A percentile compares a stretch with the other conserved stretches of the same genome.
phyloP scores from a whole-genome alignment of 2,888 invertebrate genomes.

The Leistus spinibarbis region DNA sequence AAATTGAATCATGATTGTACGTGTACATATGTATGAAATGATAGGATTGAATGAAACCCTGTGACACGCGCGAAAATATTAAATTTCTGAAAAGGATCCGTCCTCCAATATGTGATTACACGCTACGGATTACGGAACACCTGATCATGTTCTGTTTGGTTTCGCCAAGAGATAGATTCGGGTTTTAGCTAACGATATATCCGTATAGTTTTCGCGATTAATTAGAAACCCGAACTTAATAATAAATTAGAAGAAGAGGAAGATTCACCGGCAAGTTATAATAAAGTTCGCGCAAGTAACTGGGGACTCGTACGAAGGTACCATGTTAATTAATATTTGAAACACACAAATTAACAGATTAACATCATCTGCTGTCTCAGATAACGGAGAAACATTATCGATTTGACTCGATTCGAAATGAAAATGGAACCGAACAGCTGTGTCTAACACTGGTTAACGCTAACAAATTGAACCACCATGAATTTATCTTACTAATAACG shows the following conservation, averaged over 20 bases:
- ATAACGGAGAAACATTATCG: background rate
- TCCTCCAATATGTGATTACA: background rate
- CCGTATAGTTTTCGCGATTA: constrained; percentile 23
- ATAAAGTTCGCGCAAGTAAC: constrained; percentile 7
- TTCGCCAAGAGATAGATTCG: background rate
- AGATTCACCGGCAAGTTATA: background rate
- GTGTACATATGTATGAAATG: too few relatives aligned
- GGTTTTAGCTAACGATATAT: constrained; percentile 8
- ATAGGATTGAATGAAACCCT: background rate
- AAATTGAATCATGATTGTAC: too few relatives aligned
- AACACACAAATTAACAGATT: constrained; percentile 18
- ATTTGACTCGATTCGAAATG: background rate
- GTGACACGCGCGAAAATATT: background rate
- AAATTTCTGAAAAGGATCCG: background rate
- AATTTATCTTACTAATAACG: too few relatives aligned
- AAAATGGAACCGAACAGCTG: background rate
- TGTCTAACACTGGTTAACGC: background rate
- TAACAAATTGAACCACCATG: background rate
- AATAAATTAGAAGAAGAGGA: constrained; percentile 26
- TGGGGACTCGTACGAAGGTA: constrained; percentile 17
- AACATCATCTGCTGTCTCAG: background rate
- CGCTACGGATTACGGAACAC: too few relatives aligned
- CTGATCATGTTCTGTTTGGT: background rate
- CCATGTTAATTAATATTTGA: constrained; percentile 32
- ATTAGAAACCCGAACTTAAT: constrained; percentile 34